Evolutionary conservation across 2,888 invertebrate species (phyloP), one percentile per base, ranked within the genome.

Genomic region (Plagiodera versicolora): DNA sequence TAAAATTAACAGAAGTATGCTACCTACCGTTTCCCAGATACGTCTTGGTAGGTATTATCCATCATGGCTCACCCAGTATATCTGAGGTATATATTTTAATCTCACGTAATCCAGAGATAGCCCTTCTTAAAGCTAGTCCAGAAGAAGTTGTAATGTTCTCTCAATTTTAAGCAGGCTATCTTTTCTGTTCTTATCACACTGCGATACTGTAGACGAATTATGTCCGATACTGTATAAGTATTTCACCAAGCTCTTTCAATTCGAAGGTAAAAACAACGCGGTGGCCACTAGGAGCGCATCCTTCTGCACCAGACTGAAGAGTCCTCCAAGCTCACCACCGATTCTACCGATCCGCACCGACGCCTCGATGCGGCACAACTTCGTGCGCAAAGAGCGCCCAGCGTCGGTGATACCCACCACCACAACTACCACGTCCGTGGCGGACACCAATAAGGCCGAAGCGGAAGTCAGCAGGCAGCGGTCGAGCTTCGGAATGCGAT

Each of bases 281-380:
- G 81, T 82, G 0, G 80, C 80, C 19, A 77, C 83, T 60, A 86
- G 87, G 69, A 86, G 86, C 50, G 86, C 87, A 54, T 87, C 88
- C 72, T 82, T 83, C 66, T 80, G 81, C 35, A 77, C 78, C 28
- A 73, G 81, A 54, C 66, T 76, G 28, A 77, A 81, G 6, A 79
- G 82, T 6, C 80, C 81, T 2, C 77, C 80, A 8, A 78, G 79
- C 16, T 81, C 81, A 17, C 82, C 83, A 6, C 81, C 82, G 11
- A 81, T 82, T 1, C 83, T 83, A 1, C 83, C 82, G 2, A 73
- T 77, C 10, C 72, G 79, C 16, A 79, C 79, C 11, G 80, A 81
- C 48, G 79, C 80, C 3, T 77, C 79, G 1, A 72, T 75, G 58
- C 70, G 80, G 35, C 70, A 74, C 4, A 76, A 79, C 57, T 67